Evolutionary conservation across 1,140 invertebrate species (phyloP), one percentile per base, ranked within the genome.

Genomic region (Heliconius congener): DNA sequence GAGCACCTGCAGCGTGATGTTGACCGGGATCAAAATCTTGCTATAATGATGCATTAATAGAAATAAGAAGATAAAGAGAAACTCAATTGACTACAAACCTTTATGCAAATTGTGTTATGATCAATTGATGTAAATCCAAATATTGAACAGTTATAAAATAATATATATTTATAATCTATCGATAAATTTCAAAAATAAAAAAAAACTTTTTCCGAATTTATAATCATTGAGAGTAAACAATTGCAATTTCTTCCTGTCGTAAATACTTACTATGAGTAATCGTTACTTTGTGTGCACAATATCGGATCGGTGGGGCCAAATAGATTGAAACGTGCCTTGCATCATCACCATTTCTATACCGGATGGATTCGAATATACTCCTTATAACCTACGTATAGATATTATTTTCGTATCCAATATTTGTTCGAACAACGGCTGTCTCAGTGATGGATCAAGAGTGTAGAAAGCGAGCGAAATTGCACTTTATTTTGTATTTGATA

Each of bases 241-340:
- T 94, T 82, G 91, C 91, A 94, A 93, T 94, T 92, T 91, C 91
- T 92, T 94, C 91, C 92, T 93, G 90, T 92, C 91, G 85, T 94
- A 93, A 94, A 93, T 91, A 92, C 91, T 92, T 86, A 86, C 88
- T 81, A 92, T 94, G 91, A 92, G 90, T 91, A 92, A 93, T 93
- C 86, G 87, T 91, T 89, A 90, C 90, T 91, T 92, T 92, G 90
- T 92, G 92, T 89, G 88, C 91, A 91, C 88, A 90, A 91, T 90
- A 90, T 91, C 86, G 87, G 86, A 90, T 88, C 87, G 86, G 85
- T 82, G 87, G 87, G 87, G 80, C 91, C 91, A 91, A 93, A 93
- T 93, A 93, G 90, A 90, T 88, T 89, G 90, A 78, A 87, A 93
- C 92, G 92, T 94, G 92, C 76, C 77, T 79, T 34, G 92, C 86